These are phyloP conservation scores for Ceratotherium simum DNA, from an alignment of 2,113 vertebrate genomes.

Conservation along the genomic window DNA sequence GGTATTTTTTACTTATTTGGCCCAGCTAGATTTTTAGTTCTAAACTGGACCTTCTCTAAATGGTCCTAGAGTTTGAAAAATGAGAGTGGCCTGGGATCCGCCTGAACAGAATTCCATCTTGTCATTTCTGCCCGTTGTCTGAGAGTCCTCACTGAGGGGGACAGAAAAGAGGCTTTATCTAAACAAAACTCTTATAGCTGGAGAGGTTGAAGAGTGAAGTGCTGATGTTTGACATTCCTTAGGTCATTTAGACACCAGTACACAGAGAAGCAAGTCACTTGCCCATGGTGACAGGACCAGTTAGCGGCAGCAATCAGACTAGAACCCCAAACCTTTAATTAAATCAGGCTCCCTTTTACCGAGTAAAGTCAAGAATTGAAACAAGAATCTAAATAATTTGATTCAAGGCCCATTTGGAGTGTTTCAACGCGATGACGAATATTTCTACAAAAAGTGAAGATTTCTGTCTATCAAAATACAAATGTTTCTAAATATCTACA, in stretches of 20 bases:
- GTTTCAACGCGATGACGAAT: neutral
- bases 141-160: neutral
- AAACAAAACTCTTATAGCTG: neutral
- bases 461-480: conserved; percentile 37
- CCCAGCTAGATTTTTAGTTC: neutral
- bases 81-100: neutral
- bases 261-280: neutral
- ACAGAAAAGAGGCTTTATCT: neutral
- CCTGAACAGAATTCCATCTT: neutral
- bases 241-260: neutral
- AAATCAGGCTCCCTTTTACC: neutral
- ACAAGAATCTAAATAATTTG: neutral
- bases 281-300: neutral
- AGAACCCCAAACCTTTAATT: neutral
- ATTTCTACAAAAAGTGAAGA: conserved; percentile 29
- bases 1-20: neutral
- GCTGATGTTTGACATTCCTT: neutral
- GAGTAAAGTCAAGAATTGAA: neutral
- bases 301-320: neutral
- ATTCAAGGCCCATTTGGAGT: neutral
- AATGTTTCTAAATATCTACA: conserved; percentile 21
- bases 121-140: neutral
- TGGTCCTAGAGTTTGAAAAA: neutral
- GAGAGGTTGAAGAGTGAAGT: neutral
- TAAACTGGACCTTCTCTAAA: neutral